Percentiles rank a stretch among this genome's conserved stretches.
These are phyloP conservation scores for Mormyrops attenuatus DNA, from an alignment of 2,797 vertebrate species.

Conservation along the genomic window DNA sequence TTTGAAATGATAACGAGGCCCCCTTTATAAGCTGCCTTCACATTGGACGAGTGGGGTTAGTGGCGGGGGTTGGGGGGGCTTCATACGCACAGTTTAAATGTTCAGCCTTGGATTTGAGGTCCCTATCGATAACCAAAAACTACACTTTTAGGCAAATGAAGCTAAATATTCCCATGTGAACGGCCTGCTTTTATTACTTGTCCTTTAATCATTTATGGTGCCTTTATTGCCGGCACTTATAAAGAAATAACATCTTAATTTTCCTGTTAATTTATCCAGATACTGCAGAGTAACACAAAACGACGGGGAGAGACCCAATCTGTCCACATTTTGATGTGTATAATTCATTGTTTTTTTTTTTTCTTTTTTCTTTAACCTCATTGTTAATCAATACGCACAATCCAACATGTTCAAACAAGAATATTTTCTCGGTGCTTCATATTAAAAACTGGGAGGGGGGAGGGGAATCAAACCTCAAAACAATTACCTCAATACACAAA, in stretches of 20 bases:
- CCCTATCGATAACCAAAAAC: neutral
- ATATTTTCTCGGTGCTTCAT: conserved; percentile 34
- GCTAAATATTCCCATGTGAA: conserved; percentile 6
- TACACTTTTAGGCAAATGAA: neutral
- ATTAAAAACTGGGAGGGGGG: conserved; percentile 38
- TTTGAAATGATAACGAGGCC: conserved; percentile 16
- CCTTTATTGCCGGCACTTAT: conserved; percentile 14
- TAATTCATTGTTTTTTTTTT: conserved; percentile 23
- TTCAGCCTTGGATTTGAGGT: neutral
- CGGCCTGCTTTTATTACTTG: conserved; percentile 5
- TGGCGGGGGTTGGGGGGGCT: neutral
- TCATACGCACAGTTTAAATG: neutral
- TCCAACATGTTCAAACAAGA: conserved; percentile 27
- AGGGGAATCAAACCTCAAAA: conserved; percentile 40
- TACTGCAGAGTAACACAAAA: conserved; percentile 6
- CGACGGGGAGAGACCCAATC: conserved; percentile 7
- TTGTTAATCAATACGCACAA: conserved; percentile 34
- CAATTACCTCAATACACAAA: conserved; percentile 38
- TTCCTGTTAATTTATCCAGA: conserved; percentile 16
- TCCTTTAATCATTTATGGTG: conserved; percentile 20
- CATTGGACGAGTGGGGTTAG: neutral
- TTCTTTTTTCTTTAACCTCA: conserved; percentile 20
- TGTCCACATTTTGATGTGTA: conserved; percentile 15
- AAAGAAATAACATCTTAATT: conserved; percentile 27
- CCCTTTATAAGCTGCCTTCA: neutral